Evolutionary conservation across 92 coral and sea anemone genomes (phyloP).

Genomic region (Porites divaricata): DNA sequence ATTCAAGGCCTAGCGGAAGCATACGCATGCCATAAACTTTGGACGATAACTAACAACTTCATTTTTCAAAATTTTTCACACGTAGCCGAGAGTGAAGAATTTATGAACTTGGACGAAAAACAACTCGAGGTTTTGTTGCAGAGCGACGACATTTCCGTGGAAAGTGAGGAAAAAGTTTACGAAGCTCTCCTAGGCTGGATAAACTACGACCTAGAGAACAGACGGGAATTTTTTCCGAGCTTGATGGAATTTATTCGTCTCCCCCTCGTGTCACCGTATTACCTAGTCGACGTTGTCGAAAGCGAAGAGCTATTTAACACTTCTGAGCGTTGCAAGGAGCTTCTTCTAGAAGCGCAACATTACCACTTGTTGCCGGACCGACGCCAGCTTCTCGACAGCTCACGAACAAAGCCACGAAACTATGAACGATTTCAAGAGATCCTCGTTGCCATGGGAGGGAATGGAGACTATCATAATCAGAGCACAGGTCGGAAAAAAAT

Average conservation of each 20-base stretch:
- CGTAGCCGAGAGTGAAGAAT: conserved; percentile 95
- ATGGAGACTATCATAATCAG: conserved; percentile 90
- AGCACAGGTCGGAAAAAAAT: conserved; percentile 77
- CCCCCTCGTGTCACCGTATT: conserved; percentile 96
- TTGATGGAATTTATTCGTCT: conserved; percentile 86
- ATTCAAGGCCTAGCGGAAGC: conserved; percentile 94
- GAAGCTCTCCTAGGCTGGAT: conserved; percentile 96
- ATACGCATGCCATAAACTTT: conserved; percentile 92
- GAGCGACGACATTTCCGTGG: conserved; percentile 96
- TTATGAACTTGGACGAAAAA: conserved; percentile 73
- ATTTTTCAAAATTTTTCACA: conserved; percentile 85
- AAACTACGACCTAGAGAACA: conserved; percentile 75
- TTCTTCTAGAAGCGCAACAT: conserved; percentile 96
- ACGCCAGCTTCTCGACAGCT: conserved; percentile 80
- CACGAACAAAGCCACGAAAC: conserved; percentile 92
- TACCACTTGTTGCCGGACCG: conserved; percentile 99
- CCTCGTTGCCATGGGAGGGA: conserved; percentile 93
- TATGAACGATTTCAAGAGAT: conserved; percentile 96
- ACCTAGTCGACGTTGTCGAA: conserved; percentile 94
- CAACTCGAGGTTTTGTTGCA: conserved; percentile 75
- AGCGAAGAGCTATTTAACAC: conserved; percentile 84
- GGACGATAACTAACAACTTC: conserved; percentile 75
- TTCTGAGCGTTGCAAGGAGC: conserved; percentile 82
- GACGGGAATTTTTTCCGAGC: conserved; percentile 75
- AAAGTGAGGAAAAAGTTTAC: conserved; percentile 95